Evolutionary conservation across 2,113 vertebrate species (phyloP).

Genomic region (Centrocercus urophasianus): DNA sequence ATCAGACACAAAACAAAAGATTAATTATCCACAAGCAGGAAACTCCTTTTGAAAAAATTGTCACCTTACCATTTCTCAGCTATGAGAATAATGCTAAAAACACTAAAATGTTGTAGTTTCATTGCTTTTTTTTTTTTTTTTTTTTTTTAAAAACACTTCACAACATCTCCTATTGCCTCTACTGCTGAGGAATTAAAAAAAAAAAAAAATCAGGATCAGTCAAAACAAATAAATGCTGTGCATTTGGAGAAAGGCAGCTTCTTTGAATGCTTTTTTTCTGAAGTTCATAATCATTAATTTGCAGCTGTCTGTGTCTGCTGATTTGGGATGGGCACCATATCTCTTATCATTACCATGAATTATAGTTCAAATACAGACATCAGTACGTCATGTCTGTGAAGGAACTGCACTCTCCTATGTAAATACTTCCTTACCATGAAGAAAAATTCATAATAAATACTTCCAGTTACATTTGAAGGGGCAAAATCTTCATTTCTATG

Average conservation of each 20-base stretch:
- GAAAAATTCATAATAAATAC: neutral
- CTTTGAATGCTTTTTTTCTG: neutral
- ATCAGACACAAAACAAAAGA: neutral
- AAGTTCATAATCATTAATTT: conserved; percentile 1
- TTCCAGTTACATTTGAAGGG: neutral
- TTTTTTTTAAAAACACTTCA: neutral
- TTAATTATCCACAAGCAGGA: neutral
- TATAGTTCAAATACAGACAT: neutral
- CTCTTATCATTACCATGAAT: conserved; percentile 27
- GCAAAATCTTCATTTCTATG: neutral
- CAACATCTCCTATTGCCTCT: neutral
- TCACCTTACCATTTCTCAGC: neutral
- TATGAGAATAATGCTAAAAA: neutral
- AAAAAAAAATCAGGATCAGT: conserved; percentile 3
- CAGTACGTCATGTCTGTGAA: neutral
- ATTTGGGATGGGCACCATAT: neutral
- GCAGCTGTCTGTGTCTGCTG: neutral
- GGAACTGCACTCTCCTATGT: neutral
- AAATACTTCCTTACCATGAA: neutral
- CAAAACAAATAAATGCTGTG: neutral
- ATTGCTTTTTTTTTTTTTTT: neutral
- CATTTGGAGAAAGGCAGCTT: neutral
- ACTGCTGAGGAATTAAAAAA: neutral
- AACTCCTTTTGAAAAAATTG: neutral
- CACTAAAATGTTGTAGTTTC: neutral